Evolutionary conservation across 2,797 vertebrate genomes (phyloP).

Genomic region (Acipenser transmontanus): DNA sequence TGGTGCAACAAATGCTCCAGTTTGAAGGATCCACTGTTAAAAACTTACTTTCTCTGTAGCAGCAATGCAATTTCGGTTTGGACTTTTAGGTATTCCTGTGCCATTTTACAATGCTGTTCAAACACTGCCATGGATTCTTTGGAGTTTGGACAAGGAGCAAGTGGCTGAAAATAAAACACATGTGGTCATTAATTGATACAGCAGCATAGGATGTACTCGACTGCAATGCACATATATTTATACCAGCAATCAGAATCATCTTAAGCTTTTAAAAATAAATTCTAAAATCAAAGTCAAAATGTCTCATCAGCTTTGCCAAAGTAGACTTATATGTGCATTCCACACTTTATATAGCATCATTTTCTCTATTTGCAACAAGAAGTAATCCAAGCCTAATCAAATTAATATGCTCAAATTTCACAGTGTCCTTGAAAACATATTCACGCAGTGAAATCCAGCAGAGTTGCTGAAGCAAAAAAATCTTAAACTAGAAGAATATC

Average conservation of each 20-base stretch:
- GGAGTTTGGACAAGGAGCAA: slow-evolving; percentile 96
- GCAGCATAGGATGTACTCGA: slow-evolving; percentile 37
- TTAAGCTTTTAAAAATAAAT: slow-evolving; percentile 52
- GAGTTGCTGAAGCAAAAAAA: background rate
- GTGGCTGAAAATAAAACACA: slow-evolving; percentile 75
- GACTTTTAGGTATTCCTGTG: slow-evolving; percentile 98
- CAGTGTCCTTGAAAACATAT: slow-evolving; percentile 17
- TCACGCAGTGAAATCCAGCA: background rate
- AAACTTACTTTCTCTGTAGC: slow-evolving; percentile 93
- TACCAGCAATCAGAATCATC: slow-evolving; percentile 37
- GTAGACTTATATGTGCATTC: slow-evolving; percentile 42
- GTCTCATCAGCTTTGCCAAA: slow-evolving; percentile 22
- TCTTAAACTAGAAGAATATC: background rate
- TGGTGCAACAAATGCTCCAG: too few relatives aligned
- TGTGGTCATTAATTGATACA: slow-evolving; percentile 35
- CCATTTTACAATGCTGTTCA: slow-evolving; percentile 99
- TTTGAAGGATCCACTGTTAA: too few relatives aligned
- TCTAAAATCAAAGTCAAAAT: slow-evolving; percentile 28
- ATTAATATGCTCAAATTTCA: slow-evolving; percentile 18
- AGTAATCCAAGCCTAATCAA: slow-evolving; percentile 31
- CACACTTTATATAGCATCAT: slow-evolving; percentile 36
- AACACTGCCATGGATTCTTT: slow-evolving; percentile 99
- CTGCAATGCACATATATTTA: slow-evolving; percentile 44
- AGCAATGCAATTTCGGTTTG: slow-evolving; percentile 96
- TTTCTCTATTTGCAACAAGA: slow-evolving; percentile 21